These are phyloP conservation scores for Adrianichthys oophorus DNA, from an alignment of 2,797 vertebrate genomes.

Conservation along the genomic window DNA sequence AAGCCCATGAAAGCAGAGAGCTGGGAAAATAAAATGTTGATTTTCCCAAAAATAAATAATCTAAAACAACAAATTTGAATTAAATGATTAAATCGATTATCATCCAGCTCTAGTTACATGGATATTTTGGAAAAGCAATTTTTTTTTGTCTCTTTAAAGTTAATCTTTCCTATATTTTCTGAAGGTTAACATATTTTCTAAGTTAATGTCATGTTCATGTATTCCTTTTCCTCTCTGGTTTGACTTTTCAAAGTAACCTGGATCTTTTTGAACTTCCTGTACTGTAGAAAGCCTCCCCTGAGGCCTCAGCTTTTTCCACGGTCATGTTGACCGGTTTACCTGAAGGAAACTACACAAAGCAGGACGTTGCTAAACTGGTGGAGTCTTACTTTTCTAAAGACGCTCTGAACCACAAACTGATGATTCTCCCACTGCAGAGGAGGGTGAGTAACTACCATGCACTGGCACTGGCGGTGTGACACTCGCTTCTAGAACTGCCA, in stretches of 20 bases:
- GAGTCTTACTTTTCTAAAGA: constrained; percentile 72
- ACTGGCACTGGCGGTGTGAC: no score
- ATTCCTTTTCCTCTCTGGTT: background rate
- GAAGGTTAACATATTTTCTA: background rate
- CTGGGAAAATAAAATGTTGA: no score
- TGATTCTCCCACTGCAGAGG: constrained; percentile 50
- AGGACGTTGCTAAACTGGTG: constrained; percentile 79
- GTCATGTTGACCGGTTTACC: constrained; percentile 85
- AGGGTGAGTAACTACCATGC: constrained; percentile 43
- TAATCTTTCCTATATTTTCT: background rate
- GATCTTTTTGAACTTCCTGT: background rate
- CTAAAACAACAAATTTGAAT: no score
- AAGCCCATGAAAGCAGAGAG: no score
- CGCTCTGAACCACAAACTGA: constrained; percentile 43
- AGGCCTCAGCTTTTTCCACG: background rate
- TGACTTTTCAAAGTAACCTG: background rate
- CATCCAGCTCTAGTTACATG: no score
- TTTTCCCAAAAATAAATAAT: no score
- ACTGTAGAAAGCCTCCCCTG: constrained; percentile 1
- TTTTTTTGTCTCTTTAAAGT: no score
- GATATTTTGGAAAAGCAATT: no score
- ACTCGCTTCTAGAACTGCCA: no score
- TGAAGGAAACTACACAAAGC: constrained; percentile 62
- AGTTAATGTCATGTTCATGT: background rate
- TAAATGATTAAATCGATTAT: no score